Percentiles rank a stretch among this genome's conserved stretches.
Conservation (phyloP, 2,888 invertebrate species). For the Agonum fuliginosum region DNA sequence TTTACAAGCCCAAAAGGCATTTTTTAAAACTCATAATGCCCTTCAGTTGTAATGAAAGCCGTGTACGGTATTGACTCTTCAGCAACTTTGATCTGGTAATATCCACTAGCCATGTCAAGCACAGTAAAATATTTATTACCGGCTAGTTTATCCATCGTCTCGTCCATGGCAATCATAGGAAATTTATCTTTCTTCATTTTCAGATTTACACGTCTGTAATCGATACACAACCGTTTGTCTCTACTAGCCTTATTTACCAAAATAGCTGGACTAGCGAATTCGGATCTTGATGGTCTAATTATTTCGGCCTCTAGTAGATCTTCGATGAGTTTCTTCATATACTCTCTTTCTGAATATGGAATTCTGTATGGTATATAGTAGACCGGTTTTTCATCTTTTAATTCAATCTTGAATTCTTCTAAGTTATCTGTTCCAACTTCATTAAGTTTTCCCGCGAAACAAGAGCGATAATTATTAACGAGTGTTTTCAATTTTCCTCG, state of each 20-base stretch:
- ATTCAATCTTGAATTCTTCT: neutral
- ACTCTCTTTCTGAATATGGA: neutral
- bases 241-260: neutral
- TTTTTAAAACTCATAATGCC: too few species aligned
- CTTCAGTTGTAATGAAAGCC: too few species aligned
- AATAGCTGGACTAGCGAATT: neutral
- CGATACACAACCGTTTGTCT: neutral
- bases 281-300: neutral
- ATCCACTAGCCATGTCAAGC: too few species aligned
- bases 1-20: neutral
- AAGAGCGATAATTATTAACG: neutral
- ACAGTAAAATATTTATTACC: too few species aligned
- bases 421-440: slow-evolving; percentile 5
- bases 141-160: neutral
- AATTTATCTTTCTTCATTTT: neutral
- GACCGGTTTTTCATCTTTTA: slow-evolving; percentile 31
- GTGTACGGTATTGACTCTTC: too few species aligned
- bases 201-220: neutral
- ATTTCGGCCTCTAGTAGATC: neutral
- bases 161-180: neutral
- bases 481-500: neutral
- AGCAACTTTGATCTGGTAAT: too few species aligned
- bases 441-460: neutral
- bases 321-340: neutral
- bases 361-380: neutral